Evolutionary conservation across 2,797 vertebrate species (phyloP).

Genomic region (Graptemys geographica): DNA sequence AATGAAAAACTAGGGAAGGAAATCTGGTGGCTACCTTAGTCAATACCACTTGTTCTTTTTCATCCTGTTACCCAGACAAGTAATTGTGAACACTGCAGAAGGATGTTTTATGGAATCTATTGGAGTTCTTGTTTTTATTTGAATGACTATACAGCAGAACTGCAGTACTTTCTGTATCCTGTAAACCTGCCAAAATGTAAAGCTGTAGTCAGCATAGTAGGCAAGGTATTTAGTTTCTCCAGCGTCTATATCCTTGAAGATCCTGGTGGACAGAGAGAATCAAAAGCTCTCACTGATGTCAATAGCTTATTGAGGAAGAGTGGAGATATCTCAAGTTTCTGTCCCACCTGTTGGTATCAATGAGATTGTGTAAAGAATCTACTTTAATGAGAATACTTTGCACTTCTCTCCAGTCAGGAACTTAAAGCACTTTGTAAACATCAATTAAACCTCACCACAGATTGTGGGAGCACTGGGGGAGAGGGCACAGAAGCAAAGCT

Average conservation of each 20-base stretch:
- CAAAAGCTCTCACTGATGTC: background rate
- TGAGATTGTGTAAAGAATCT: background rate
- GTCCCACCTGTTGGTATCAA: background rate
- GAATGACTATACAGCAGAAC: slow-evolving; percentile 32
- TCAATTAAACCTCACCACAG: no score
- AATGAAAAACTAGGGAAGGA: background rate
- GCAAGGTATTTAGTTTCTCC: background rate
- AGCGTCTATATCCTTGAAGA: slow-evolving; percentile 5
- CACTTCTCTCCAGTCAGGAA: background rate
- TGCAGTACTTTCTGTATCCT: background rate
- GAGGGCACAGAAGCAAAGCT: no score
- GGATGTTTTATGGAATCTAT: slow-evolving; percentile 20
- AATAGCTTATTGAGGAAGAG: background rate
- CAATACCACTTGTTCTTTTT: slow-evolving; percentile 18
- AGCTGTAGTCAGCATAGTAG: slow-evolving; percentile 15
- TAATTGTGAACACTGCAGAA: background rate
- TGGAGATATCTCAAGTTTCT: background rate
- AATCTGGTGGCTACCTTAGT: slow-evolving; percentile 16
- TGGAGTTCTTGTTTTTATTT: slow-evolving; percentile 24
- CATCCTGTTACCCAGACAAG: background rate
- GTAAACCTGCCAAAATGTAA: slow-evolving; percentile 21
- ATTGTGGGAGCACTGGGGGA: no score
- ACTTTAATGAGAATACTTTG: background rate
- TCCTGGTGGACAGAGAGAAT: background rate
- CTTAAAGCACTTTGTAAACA: no score